These are phyloP conservation scores for Hexactinellida sp. DNA, from an alignment of 37 sponge, comb jelly and placozoan species.

Conservation along the genomic window DNA sequence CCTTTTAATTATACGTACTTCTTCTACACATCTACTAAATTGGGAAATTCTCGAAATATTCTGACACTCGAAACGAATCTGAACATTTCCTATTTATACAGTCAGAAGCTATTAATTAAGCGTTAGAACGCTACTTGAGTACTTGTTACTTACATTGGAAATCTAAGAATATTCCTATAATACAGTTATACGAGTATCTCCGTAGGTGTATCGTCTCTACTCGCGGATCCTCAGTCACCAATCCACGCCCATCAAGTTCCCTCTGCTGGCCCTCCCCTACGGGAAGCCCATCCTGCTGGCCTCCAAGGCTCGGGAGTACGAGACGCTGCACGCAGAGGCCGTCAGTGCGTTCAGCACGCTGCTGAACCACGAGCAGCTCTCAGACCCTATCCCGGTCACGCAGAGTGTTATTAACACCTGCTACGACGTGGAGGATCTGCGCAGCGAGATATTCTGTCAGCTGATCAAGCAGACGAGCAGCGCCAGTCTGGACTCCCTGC, in stretches of 20 bases:
- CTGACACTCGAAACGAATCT: too few relatives aligned
- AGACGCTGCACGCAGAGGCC: conserved; percentile 62
- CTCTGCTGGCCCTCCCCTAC: conserved; percentile 73
- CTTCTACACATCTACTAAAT: too few relatives aligned
- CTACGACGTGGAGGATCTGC: conserved; percentile 59
- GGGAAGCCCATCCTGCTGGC: conserved; percentile 57
- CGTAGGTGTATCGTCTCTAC: background rate
- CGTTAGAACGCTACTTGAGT: too few relatives aligned
- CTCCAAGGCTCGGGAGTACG: conserved; percentile 46
- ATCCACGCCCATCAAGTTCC: conserved; percentile 51
- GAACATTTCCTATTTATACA: too few relatives aligned
- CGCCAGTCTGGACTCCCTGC: background rate
- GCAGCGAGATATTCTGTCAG: conserved; percentile 83
- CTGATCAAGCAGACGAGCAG: conserved; percentile 88
- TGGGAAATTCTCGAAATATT: too few relatives aligned
- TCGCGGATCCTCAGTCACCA: conserved; percentile 38
- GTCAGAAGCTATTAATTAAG: too few relatives aligned
- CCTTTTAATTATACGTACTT: too few relatives aligned
- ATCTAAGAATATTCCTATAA: too few relatives aligned
- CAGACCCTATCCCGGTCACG: conserved; percentile 56
- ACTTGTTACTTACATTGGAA: too few relatives aligned
- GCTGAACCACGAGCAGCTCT: conserved; percentile 40
- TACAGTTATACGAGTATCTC: too few relatives aligned
- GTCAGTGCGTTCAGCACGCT: conserved; percentile 58
- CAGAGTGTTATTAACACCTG: conserved; percentile 72